Evolutionary conservation across 1,140 invertebrate genomes (phyloP), one percentile per base, ranked within the genome.

Genomic region (Elymnias hypermnestra): DNA sequence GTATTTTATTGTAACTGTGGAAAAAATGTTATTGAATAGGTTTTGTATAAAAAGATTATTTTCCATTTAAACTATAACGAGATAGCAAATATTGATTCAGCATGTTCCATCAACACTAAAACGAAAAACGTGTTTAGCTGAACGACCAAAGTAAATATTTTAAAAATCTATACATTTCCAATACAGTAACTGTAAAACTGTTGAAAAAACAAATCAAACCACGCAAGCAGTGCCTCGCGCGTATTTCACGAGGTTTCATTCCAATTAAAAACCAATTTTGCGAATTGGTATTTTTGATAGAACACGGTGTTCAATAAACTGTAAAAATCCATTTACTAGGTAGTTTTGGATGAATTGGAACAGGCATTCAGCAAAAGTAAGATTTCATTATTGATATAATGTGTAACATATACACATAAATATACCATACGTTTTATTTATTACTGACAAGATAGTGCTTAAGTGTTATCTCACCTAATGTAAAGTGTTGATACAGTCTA

Each of bases 231-330:
- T 35, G 28, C 37, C 33, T 26, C 29, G 36, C 29, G 38, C 38
- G 15, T 41, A 36, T 48, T 35, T 41, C 38, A 48, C 22, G 29
- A 41, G 41, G 29, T 41, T 40, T 48, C 46, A 29, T 36, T 40
- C 46, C 46, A 48, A 48, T 48, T 41, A 48, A 48, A 48, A 41
- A 48, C 21, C 38, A 48, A 48, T 48, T 48, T 15, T 9, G 29
- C 19, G 21, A 23, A 41, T 41, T 41, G 38, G 46, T 26, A 36
- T 36, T 44, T 44, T 44, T 33, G 18, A 36, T 44, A 44, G 31
- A 36, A 36, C 21, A 36, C 31, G 12, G 15, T 25, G 33, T 35
- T 28, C 29, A 44, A 44, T 44, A 44, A 44, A 35, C 13, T 9
- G 13, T 7, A 44, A 44, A 36, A 22, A 43, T 43, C 22, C 15